Evolutionary conservation across 2,113 vertebrate genomes (phyloP).

Genomic region (Halcyon malimbica): DNA sequence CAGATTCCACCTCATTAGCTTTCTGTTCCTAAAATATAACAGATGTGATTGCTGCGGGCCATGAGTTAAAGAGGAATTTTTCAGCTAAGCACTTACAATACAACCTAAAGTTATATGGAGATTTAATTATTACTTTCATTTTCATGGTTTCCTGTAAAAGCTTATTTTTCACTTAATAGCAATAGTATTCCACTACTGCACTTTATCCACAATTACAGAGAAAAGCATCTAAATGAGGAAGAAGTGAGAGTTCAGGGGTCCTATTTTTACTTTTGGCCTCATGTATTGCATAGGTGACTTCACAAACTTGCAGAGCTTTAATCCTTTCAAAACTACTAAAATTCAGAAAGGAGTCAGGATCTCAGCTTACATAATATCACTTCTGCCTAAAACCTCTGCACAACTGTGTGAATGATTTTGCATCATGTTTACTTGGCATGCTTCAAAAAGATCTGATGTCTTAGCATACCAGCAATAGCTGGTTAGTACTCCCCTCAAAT

Average conservation of each 20-base stretch:
- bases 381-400: not conserved
- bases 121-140: conserved; percentile 83
- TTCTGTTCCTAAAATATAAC: conserved; percentile 85
- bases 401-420: not conserved
- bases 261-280: conserved; percentile 5
- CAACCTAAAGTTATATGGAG: conserved; percentile 79
- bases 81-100: conserved; percentile 79
- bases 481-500: not conserved
- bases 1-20: conserved; percentile 85
- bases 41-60: conserved; percentile 84
- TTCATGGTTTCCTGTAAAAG: conserved; percentile 72
- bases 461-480: not conserved
- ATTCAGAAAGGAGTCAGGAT: not conserved
- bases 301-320: not conserved
- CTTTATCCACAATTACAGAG: conserved; percentile 43
- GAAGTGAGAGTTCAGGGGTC: conserved; percentile 17
- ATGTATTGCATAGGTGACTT: not conserved
- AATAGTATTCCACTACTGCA: conserved; percentile 40
- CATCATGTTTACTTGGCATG: not conserved
- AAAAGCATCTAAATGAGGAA: conserved; percentile 30
- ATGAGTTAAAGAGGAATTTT: conserved; percentile 79
- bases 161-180: conserved; percentile 74
- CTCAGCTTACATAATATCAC: not conserved
- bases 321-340: not conserved
- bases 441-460: not conserved